Base-by-base conservation (phyloP, 2,797 vertebrate species). In the Enteromius afrohamiltoni region DNA sequence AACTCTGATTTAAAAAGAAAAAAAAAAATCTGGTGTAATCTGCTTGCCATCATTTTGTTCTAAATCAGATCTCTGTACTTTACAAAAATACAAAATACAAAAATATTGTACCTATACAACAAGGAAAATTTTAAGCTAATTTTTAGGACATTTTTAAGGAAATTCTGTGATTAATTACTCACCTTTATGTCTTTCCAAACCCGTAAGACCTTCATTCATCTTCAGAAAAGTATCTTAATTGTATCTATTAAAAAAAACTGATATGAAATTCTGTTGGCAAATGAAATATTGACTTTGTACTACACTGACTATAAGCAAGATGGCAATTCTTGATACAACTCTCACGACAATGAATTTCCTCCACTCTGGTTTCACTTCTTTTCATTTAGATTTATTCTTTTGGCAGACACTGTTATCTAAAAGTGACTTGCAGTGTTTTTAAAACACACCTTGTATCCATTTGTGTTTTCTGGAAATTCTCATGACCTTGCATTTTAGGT, bases 381-480 rank as follows among this genome's bases (percentile, higher is more conserved):
- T 71, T 10, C 6, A 53, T 55, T 55, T 21, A 55, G 7, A 55
- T 55, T 3, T n/a, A 23, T 55, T 55, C 10, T 4, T 23, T 23
- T 58, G 10, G 55, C 23, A 62, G 60, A 62, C 14, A 62, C 60
- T 29, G 23, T 62, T 14, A 19, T 73, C 47, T 2, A 49, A 10
- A 71, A 71, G 42, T 2, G 8, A 31, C 26, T 49, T 49, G 67
- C n/a, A 9, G 40, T 70, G 42, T 71, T 71, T 49, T 73, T 31
- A 49, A 31, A 17, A 26, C 10, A 19, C 5, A 29, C 23, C 4
- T 71, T 71, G 8, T 10, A 10, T 49, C 9, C 7, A 23, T 70
- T 70, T 71, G 14, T 26, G 69, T 71, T 71, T 31, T 73, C 16
- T 73, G 69, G 69, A 29, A 73, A 31, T 31, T 0, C 58, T 26